Evolutionary conservation across 1,140 invertebrate species (phyloP).

Genomic region (Drosophila sp.): DNA sequence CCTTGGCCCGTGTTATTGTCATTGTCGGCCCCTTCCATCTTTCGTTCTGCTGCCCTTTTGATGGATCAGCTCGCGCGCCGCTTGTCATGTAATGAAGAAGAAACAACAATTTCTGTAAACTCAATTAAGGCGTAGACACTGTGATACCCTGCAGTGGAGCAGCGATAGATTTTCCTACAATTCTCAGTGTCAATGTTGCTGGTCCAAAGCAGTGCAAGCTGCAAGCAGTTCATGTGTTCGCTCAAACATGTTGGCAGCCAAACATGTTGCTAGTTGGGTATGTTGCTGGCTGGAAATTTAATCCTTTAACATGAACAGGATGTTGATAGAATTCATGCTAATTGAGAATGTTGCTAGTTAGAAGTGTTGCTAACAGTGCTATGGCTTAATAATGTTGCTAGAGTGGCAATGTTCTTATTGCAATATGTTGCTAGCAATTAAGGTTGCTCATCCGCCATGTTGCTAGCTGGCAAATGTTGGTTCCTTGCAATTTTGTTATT

Average conservation of each 20-base stretch:
- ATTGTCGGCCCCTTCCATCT: slow-evolving; percentile 37
- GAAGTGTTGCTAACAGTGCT: too few species aligned
- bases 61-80: slow-evolving; percentile 74
- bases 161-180: neutral
- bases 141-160: neutral
- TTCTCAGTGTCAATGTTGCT: neutral
- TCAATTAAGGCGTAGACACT: neutral
- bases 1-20: slow-evolving; percentile 63
- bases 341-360: neutral
- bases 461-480: too few species aligned
- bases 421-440: too few species aligned
- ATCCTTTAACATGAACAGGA: too few species aligned
- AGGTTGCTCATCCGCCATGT: too few species aligned
- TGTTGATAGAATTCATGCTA: too few species aligned
- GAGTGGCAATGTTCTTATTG: too few species aligned
- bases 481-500: too few species aligned
- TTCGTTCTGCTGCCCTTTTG: slow-evolving; percentile 21
- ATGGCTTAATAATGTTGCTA: too few species aligned
- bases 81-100: slow-evolving; percentile 68
- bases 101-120: slow-evolving; percentile 25
- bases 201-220: neutral
- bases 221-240: neutral
- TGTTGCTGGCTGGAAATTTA: neutral
- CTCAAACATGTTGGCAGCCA: neutral
- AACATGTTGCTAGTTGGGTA: neutral